These are phyloP conservation scores for Aurelia coerulea DNA, from an alignment of 30 jellyfish, hydroid and myxozoan genomes.

Conservation along the genomic window DNA sequence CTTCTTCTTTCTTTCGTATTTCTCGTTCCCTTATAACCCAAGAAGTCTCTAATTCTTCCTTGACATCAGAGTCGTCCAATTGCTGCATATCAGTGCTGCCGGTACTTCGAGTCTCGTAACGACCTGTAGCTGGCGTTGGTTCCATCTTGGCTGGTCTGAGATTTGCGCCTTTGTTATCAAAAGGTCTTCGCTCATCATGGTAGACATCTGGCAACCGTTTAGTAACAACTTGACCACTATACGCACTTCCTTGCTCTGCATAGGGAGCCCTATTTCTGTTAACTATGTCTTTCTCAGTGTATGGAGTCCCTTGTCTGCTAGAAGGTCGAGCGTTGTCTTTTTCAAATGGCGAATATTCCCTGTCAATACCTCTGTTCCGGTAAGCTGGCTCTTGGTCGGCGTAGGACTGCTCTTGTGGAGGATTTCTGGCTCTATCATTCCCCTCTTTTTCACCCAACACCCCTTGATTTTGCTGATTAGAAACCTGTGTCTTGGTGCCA, in stretches of 20 bases:
- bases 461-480: neutral
- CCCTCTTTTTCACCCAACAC: neutral
- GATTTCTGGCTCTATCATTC: neutral
- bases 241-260: neutral
- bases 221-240: neutral
- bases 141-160: neutral
- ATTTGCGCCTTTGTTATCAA: neutral
- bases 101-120: neutral
- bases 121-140: neutral
- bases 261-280: neutral
- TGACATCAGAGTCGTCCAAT: slow-evolving; percentile 7
- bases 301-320: neutral
- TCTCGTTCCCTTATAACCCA: slow-evolving; percentile 36
- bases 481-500: neutral
- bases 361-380: neutral
- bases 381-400: neutral
- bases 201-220: neutral
- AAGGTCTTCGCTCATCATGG: neutral
- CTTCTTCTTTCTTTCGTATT: slow-evolving; percentile 48
- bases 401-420: neutral
- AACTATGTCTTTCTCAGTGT: neutral
- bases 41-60: neutral
- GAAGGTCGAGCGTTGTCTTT: neutral
- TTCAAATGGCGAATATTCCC: neutral
- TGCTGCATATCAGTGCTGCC: neutral